Base-by-base conservation (phyloP, 2,888 invertebrate genomes). In the Oxyscelio sp. region DNA sequence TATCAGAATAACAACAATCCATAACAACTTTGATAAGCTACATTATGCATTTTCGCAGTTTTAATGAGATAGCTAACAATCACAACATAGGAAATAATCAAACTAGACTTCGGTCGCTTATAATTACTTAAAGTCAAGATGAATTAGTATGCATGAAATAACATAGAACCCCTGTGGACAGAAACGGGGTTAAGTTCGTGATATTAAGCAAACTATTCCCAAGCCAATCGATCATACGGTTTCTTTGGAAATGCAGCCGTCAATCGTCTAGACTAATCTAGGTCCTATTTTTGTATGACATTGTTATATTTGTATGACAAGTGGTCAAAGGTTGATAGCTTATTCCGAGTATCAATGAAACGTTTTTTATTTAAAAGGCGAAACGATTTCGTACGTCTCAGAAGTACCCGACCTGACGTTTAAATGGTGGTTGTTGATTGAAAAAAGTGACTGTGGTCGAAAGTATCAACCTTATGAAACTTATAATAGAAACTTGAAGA, bases 151-250 rank as follows among this genome's bases (percentile, higher is more conserved):
- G 59, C 27, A 27, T 11, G 15, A 58, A 80, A 40, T 15, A 40
- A 61, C 27, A 40, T 66, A 61, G 81, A 45, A 74, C 81, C 81
- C 81, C 81, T 31, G 75, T 75, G 81, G 63, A 74, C 70, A 45
- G 74, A 81, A 81, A 75, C 15, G 81, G 45, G 81, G 81, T 81
- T 81, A 81, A 81, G 81, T 81, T 81, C 81, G 81, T 40, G 75
- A 75, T 81, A 63, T 75, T 81, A 74, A 81, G 63, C 21, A 22
- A 19, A 48, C 43, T 80, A 66, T 71, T 73, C 21, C 17, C 56
- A n/a, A 24, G 24, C n/a, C 31, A 24, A 21, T 34, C 24, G 34
- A 61, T 68, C 59, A 15, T 59, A 19, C 45, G 63, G 78, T 45
- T 78, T 61, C 54, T 34, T 66, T 31, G 66, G 40, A 74, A 74